Evolutionary conservation across 2,797 vertebrate species (phyloP), one percentile per base, ranked within the genome.

Genomic region (Psittacula derbiana): DNA sequence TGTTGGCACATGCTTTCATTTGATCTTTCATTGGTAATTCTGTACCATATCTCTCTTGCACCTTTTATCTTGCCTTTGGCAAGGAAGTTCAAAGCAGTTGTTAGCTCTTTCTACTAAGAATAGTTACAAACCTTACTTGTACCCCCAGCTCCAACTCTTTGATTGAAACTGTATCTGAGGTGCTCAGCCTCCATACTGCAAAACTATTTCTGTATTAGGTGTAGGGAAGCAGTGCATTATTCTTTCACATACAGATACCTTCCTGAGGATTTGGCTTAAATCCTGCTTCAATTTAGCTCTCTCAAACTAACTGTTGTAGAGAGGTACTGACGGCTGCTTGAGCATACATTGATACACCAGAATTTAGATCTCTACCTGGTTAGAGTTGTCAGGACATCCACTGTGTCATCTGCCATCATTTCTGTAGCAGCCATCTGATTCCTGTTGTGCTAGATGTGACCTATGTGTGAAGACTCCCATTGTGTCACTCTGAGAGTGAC

Each of bases 291-390:
- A 11, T 47, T 44, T 70, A 18, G 4, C 0, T 17, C 12, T 30
- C 20, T 23, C 4, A 2, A 18, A 11, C 5, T 38, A 25, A 24
- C 30, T 36, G 18, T 5, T 7, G 1, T 6, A 30, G 31, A 24
- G 20, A 61, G 4, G 28, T 6, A 3, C 19, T 11, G 17, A 8
- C 7, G 41, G 49, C 31, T 81, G 5, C 53, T 53, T 3, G 5
- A 41, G 58, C 17, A 41, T 2, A 1, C 0, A 1, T 21, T 24
- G 21, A 4, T 64, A 16, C 5, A 13, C 25, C 28, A 55, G 24
- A 38, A 6, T 4, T 67, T 25, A 23, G 16, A 6, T 61, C 12
- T 67, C 10, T 21, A 66, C 16, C 31, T 60, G 15, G 23, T 40
- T 36, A 21, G 30, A 58, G 8, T 0, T 58, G 10, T 30, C 25